Evolutionary conservation across 2,888 invertebrate genomes (phyloP).

Genomic region (Lobophora halterata): DNA sequence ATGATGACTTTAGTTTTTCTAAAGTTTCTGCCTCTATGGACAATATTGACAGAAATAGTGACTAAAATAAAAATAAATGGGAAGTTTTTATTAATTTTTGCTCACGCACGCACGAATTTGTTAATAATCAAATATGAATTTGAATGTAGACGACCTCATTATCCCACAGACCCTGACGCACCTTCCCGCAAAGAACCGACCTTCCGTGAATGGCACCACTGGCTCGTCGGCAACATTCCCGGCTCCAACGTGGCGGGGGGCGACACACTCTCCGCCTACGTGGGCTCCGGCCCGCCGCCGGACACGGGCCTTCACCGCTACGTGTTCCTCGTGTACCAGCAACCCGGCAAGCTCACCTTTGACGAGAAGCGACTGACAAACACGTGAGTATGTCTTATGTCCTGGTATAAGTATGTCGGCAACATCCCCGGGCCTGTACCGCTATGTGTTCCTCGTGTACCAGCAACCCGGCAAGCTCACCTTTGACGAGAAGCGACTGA

Average conservation of each 20-base stretch:
- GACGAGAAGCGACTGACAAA: slow-evolving; percentile 78
- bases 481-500: slow-evolving; percentile 78
- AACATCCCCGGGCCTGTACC: slow-evolving; percentile 83
- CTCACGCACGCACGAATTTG: too few relatives aligned
- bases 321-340: slow-evolving; percentile 88
- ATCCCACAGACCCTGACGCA: slow-evolving; percentile 90
- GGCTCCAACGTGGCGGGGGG: slow-evolving; percentile 85
- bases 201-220: slow-evolving; percentile 94
- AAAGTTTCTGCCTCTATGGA: too few relatives aligned
- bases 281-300: slow-evolving; percentile 92
- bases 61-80: too few relatives aligned
- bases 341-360: slow-evolving; percentile 81
- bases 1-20: too few relatives aligned
- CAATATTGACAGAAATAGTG: too few relatives aligned
- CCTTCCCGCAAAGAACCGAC: slow-evolving; percentile 90
- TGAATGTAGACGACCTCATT: background rate
- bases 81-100: too few relatives aligned
- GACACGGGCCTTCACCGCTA: slow-evolving; percentile 89
- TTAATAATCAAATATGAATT: too few relatives aligned
- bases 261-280: slow-evolving; percentile 87
- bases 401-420: background rate
- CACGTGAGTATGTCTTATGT: slow-evolving; percentile 49
- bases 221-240: slow-evolving; percentile 89
- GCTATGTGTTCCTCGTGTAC: slow-evolving; percentile 89
- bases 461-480: slow-evolving; percentile 83